Base-by-base conservation (phyloP, 2,113 vertebrate species). In the Brevimyrus niger region DNA sequence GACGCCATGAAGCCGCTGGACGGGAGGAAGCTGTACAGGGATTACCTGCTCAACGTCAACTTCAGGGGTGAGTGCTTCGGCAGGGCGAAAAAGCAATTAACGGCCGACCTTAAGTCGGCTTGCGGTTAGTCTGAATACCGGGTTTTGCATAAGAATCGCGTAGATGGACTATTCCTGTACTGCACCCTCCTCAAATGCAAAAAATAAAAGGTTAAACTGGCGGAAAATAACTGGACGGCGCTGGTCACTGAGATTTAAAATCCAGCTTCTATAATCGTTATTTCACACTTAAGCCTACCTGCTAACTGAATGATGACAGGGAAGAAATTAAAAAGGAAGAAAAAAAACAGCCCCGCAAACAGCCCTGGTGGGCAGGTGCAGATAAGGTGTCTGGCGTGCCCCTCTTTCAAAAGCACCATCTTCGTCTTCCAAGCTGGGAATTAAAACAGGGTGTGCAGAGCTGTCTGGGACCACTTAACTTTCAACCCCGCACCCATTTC, bases 11-110 rank as follows among this genome's bases (percentile, higher is more conserved):
- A 97, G 90, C 95, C 96, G 82, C 91, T 99, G 92, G 98, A 99
- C 7, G 98, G 98, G 44, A 97, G 96, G 92, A 97, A 95, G 91
- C 93, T 99, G 90, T 99, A 99, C 95, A 96, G 97, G 92, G 98
- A 99, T 91, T 99, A 97, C 91, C 96, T 99, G 89, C 96, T 99
- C 90, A 98, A 99, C 95, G 97, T 98, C 93, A 99, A 97, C 94
- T 99, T 99, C 94, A 96, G 96, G 96, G 98, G 98, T 99, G 96
- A 97, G 92, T 89, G 76, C 47, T 87, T 53, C 15, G 50, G n/a
- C 6, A 8, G 47, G 84, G 13, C 9, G 82, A 27, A 80, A 86
- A 61, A 35, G 44, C 35, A 87, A 38, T 42, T 65, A 87, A 87
- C 21, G 23, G 27, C 53, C 4, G 19, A 17, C 31, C 86, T 53